Evolutionary conservation across 64 coral and sea anemone genomes (phyloP).

Genomic region (Stichodactyla helianthus): DNA sequence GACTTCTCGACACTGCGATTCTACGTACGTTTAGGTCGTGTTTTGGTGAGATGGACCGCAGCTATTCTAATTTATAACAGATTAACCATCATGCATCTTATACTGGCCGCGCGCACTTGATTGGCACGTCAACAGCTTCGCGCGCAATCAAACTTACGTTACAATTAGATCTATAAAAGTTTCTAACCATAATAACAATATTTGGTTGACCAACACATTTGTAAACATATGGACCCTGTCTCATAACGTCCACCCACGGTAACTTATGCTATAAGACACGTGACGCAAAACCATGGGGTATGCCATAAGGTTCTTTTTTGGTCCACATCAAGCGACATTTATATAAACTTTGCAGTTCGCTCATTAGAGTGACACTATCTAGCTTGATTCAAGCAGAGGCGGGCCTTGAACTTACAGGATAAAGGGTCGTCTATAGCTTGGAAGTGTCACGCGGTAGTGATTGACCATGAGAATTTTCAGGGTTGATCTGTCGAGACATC

Average conservation of each 20-base stretch:
- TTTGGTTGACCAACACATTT: not conserved
- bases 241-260: not conserved
- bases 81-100: conserved; percentile 10
- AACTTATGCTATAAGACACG: too few relatives aligned
- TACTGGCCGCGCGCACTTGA: not conserved
- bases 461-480: not conserved
- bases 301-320: not conserved
- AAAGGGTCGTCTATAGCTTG: not conserved
- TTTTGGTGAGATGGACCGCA: not conserved
- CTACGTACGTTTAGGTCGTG: not conserved
- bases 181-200: not conserved
- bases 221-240: not conserved
- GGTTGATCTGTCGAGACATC: not conserved
- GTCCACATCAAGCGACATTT: not conserved
- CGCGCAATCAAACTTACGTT: not conserved
- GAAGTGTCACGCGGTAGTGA: not conserved
- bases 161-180: conserved; percentile 4
- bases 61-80: not conserved
- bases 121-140: not conserved
- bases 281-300: not conserved
- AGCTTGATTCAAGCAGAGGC: not conserved
- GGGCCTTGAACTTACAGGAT: conserved; percentile 4
- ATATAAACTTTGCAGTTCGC: not conserved
- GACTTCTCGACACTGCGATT: not conserved
- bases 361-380: not conserved